Conservation (phyloP, 2,797 vertebrate species). For the Phylloscopus collybita region DNA sequence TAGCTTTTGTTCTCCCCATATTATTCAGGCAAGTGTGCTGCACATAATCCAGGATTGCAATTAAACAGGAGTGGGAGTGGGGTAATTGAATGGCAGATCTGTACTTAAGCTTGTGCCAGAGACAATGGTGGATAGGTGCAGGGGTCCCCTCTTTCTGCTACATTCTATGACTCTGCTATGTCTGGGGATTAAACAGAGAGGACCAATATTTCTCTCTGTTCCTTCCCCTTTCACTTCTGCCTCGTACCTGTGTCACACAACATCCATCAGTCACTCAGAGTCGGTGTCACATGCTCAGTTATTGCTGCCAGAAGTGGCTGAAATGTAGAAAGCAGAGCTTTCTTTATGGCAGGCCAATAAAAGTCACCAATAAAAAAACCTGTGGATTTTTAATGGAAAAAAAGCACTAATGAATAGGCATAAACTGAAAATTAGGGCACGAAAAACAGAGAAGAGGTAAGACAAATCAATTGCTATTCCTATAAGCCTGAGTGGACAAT, state of each 20-base stretch:
- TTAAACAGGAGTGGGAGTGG: neutral
- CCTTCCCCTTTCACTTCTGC: neutral
- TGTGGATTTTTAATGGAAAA: neutral
- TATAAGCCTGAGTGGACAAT: neutral
- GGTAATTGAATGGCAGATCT: neutral
- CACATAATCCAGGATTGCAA: neutral
- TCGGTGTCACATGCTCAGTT: neutral
- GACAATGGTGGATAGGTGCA: neutral
- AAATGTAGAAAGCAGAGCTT: neutral
- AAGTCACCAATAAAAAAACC: neutral
- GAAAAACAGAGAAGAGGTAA: constrained; percentile 1
- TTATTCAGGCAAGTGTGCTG: neutral
- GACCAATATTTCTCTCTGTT: neutral
- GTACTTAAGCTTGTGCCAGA: neutral
- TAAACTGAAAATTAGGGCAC: constrained; percentile 34
- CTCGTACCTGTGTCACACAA: neutral
- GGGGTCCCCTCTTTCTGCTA: neutral
- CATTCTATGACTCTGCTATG: neutral
- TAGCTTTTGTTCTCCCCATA: neutral
- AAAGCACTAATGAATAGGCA: constrained; percentile 12
- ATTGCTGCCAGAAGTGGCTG: neutral
- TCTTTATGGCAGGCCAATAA: neutral
- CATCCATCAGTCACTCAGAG: neutral
- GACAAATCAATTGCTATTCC: neutral
- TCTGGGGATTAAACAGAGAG: neutral